Percentiles rank a stretch among this genome's conserved stretches.
Evolutionary conservation across 1,140 invertebrate species (phyloP).

Genomic region (Hylaeus volcanicus): DNA sequence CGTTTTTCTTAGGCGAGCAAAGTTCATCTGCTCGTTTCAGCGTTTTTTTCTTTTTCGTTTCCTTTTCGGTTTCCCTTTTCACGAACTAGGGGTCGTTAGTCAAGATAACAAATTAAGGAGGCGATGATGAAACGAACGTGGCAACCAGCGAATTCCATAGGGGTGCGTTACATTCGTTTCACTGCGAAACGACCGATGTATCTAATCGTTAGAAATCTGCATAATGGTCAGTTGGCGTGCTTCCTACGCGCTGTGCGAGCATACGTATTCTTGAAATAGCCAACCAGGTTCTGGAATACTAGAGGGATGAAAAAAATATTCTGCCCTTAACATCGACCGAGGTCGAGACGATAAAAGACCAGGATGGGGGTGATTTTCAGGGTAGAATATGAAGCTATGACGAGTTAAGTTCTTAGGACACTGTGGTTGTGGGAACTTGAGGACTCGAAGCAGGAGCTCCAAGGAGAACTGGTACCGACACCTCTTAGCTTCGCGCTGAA

Average conservation of each 20-base stretch:
- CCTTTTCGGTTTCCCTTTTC: not conserved
- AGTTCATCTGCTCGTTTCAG: not conserved
- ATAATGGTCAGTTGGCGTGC: slow-evolving; percentile 70
- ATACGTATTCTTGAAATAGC: slow-evolving; percentile 25
- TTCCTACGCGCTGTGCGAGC: slow-evolving; percentile 20
- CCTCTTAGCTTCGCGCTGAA: not conserved
- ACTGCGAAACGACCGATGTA: slow-evolving; percentile 60
- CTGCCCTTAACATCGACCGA: slow-evolving; percentile 2
- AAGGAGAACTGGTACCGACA: slow-evolving; percentile 21
- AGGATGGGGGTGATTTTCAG: not conserved
- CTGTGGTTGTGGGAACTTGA: not conserved
- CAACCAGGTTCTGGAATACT: slow-evolving; percentile 22
- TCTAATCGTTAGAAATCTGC: slow-evolving; percentile 69
- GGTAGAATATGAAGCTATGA: not conserved
- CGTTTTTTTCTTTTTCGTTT: not conserved
- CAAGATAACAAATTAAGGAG: slow-evolving; percentile 64
- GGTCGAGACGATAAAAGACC: not conserved
- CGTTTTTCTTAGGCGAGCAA: not conserved
- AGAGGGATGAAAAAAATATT: slow-evolving; percentile 35
- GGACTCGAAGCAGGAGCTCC: too few species aligned
- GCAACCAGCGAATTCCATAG: slow-evolving; percentile 27
- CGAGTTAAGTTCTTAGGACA: not conserved
- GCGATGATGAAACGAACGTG: slow-evolving; percentile 25
- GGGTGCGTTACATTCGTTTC: slow-evolving; percentile 59
- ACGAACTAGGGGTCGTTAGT: slow-evolving; percentile 57